Evolutionary conservation across 1,140 invertebrate species (phyloP).

Genomic region (Drosophila teissieri): DNA sequence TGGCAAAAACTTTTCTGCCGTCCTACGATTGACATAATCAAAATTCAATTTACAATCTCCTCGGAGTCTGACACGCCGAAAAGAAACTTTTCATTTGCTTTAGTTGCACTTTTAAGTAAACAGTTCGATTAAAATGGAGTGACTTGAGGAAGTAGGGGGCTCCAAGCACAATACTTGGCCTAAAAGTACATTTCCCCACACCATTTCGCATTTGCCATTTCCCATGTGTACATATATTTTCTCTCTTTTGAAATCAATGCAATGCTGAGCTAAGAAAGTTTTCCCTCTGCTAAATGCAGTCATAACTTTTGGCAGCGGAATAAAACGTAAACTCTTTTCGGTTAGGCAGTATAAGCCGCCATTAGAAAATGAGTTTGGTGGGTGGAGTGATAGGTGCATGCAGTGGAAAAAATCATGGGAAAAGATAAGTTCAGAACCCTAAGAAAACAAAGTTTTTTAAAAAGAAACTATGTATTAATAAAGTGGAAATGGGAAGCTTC

Average conservation of each 20-base stretch:
- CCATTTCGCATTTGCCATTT: neutral
- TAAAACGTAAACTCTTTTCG: slow-evolving; percentile 62
- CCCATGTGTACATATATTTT: slow-evolving; percentile 48
- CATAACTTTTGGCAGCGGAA: slow-evolving; percentile 79
- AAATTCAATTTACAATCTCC: slow-evolving; percentile 80
- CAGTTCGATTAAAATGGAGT: slow-evolving; percentile 78
- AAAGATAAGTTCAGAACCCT: no score
- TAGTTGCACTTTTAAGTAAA: slow-evolving; percentile 81
- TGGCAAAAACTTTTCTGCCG: slow-evolving; percentile 57
- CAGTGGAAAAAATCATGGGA: neutral
- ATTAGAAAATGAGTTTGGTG: slow-evolving; percentile 64
- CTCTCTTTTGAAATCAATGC: slow-evolving; percentile 76
- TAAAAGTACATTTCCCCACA: slow-evolving; percentile 49
- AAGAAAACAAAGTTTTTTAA: no score
- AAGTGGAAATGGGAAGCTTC: no score
- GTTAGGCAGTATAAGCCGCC: slow-evolving; percentile 75
- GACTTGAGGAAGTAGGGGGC: slow-evolving; percentile 20
- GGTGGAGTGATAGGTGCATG: slow-evolving; percentile 7
- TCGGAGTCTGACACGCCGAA: slow-evolving; percentile 49
- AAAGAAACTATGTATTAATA: no score
- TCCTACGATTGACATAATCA: slow-evolving; percentile 76
- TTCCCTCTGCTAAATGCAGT: slow-evolving; percentile 76
- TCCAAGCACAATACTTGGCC: slow-evolving; percentile 66
- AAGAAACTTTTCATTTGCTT: slow-evolving; percentile 77
- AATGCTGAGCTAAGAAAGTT: slow-evolving; percentile 72